Conservation (phyloP, 53 echinoderm and acorn worm genomes). For the Patiria pectinifera region DNA sequence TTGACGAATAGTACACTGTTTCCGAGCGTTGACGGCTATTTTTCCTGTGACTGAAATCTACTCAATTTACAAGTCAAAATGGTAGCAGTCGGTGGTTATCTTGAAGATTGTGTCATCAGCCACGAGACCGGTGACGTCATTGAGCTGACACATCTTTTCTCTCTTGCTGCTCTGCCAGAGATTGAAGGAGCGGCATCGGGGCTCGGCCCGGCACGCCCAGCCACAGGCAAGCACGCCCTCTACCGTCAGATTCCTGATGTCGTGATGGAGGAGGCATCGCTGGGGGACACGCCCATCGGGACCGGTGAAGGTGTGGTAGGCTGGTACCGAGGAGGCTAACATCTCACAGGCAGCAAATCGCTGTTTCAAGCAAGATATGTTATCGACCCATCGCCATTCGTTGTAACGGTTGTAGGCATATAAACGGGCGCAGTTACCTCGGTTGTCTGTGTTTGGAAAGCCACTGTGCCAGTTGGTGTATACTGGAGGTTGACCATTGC, state of each 20-base stretch:
- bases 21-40: too few species aligned
- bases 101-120: neutral
- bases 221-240: slow-evolving; percentile 27
- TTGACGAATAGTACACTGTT: too few species aligned
- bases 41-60: too few species aligned
- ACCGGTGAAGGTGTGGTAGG: slow-evolving; percentile 7
- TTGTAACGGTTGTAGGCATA: neutral
- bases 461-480: neutral
- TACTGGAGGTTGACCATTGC: neutral
- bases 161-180: slow-evolving; percentile 18
- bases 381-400: neutral
- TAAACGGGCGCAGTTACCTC: slow-evolving; percentile 11
- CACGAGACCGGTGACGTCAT: slow-evolving; percentile 1
- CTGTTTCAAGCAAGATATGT: neutral
- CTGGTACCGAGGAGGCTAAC: neutral
- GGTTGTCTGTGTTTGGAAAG: neutral
- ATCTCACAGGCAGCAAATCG: slow-evolving; percentile 1
- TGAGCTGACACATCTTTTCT: slow-evolving; percentile 33
- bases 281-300: slow-evolving; percentile 28
- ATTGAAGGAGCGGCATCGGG: slow-evolving; percentile 45
- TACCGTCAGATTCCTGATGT: slow-evolving; percentile 10
- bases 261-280: slow-evolving; percentile 35
- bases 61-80: slow-evolving; percentile 4
- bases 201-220: slow-evolving; percentile 32
- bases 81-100: neutral